These are phyloP conservation scores for Bergia puertoricense DNA, from an alignment of 92 coral and sea anemone species.

Conservation along the genomic window DNA sequence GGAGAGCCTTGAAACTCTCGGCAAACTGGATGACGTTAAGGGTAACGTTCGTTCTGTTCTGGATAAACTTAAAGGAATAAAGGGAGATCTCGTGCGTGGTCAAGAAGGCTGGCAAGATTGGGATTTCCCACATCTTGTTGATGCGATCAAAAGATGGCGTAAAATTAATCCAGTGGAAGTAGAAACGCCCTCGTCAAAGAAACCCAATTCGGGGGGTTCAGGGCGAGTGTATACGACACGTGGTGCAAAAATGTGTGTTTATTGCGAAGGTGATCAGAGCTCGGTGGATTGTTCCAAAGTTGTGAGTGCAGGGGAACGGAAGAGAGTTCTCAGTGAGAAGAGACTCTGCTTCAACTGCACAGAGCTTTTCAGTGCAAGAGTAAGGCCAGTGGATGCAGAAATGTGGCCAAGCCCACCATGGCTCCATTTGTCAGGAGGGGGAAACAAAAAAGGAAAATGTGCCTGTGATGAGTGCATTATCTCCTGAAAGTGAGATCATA, in stretches of 20 bases:
- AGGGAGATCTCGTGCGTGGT: conserved; percentile 49
- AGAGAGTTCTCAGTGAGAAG: conserved; percentile 52
- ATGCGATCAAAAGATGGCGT: conserved; percentile 35
- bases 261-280: background rate
- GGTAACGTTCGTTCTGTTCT: conserved; percentile 46
- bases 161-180: background rate
- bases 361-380: conserved; percentile 65
- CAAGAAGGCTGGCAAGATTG: conserved; percentile 44
- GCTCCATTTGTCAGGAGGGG: background rate
- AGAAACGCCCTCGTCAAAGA: background rate
- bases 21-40: conserved; percentile 46
- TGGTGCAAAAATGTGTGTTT: background rate
- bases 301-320: conserved; percentile 42
- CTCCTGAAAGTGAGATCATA: background rate
- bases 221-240: background rate
- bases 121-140: conserved; percentile 39
- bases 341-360: conserved; percentile 69
- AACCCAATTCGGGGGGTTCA: background rate
- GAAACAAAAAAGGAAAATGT: background rate
- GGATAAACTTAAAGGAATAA: conserved; percentile 57
- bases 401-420: background rate
- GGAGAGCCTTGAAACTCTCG: conserved; percentile 62
- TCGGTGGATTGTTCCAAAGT: conserved; percentile 1
- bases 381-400: background rate
- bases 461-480: background rate